Percentiles rank a stretch among this genome's conserved stretches.
Conservation (phyloP, 1,140 invertebrate genomes). For the Drosophila auraria region DNA sequence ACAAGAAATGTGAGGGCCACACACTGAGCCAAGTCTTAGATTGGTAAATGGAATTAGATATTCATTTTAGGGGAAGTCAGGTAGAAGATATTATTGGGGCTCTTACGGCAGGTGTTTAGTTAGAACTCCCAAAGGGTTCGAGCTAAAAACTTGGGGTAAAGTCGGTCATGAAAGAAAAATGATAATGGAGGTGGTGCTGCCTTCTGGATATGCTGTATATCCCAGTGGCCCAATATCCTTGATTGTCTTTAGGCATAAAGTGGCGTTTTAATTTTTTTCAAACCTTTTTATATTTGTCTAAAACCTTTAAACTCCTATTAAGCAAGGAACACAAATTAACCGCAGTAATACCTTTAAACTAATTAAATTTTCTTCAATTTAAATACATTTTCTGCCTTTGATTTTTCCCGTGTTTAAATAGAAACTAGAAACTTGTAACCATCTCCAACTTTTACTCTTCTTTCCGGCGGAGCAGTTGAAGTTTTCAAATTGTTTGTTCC, state of each 20-base stretch:
- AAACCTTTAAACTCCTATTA: no score
- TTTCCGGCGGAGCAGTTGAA: constrained; percentile 8
- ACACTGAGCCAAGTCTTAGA: constrained; percentile 11
- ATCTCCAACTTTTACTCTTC: constrained; percentile 17
- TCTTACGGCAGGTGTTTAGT: no score
- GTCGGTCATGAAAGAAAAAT: background rate
- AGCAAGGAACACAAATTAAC: background rate
- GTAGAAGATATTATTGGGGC: background rate
- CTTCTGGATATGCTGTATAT: no score
- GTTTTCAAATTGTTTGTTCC: constrained; percentile 55
- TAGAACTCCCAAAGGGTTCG: background rate
- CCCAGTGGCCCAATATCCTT: background rate
- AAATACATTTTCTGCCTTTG: background rate
- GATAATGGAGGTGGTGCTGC: background rate
- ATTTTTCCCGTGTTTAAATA: background rate
- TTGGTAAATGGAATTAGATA: constrained; percentile 1
- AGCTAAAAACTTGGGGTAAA: background rate
- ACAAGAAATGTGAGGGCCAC: constrained; percentile 26
- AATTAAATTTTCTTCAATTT: background rate
- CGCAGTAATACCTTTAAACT: background rate
- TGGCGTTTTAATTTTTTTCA: background rate
- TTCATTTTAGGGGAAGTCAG: no score
- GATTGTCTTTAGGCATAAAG: background rate
- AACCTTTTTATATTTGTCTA: no score
- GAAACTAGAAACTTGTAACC: constrained; percentile 10